Percentiles rank a stretch among this genome's conserved stretches.
Conservation (phyloP, 2,797 vertebrate species). For the Vipera ursinii region DNA sequence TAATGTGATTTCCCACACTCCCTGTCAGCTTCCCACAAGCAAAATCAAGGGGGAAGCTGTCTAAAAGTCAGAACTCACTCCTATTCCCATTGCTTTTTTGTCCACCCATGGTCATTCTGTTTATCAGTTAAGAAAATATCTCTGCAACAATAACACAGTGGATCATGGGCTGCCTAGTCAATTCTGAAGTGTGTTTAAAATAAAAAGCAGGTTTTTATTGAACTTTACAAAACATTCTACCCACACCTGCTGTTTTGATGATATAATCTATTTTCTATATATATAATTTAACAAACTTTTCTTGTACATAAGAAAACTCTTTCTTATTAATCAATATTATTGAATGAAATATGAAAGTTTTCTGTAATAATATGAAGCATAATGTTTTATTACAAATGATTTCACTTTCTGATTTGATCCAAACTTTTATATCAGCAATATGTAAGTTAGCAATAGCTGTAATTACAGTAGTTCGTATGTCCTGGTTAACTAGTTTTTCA, state of each 20-base stretch:
- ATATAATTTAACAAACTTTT: not conserved
- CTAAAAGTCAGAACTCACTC: not conserved
- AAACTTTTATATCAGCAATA: not conserved
- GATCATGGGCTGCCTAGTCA: not conserved
- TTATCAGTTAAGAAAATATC: not conserved
- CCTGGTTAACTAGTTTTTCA: not conserved
- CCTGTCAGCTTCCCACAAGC: not conserved
- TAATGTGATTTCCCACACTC: not conserved
- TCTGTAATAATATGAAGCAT: not conserved
- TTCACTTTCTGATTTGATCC: not conserved
- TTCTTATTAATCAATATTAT: not conserved
- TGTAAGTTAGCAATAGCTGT: not conserved
- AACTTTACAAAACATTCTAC: not conserved
- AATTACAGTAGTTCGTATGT: not conserved
- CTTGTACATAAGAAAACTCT: not conserved
- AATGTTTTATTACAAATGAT: not conserved
- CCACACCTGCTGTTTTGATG: not conserved
- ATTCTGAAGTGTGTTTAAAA: not conserved
- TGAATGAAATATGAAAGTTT: not conserved
- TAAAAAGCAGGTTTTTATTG: not conserved
- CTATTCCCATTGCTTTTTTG: not conserved
- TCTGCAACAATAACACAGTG: not conserved
- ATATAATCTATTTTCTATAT: not conserved
- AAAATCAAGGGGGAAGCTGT: not conserved
- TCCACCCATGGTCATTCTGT: not conserved